Percentiles rank a stretch among this genome's conserved stretches.
Evolutionary conservation across 2,888 invertebrate species (phyloP).

Genomic region (Torymus texanus): DNA sequence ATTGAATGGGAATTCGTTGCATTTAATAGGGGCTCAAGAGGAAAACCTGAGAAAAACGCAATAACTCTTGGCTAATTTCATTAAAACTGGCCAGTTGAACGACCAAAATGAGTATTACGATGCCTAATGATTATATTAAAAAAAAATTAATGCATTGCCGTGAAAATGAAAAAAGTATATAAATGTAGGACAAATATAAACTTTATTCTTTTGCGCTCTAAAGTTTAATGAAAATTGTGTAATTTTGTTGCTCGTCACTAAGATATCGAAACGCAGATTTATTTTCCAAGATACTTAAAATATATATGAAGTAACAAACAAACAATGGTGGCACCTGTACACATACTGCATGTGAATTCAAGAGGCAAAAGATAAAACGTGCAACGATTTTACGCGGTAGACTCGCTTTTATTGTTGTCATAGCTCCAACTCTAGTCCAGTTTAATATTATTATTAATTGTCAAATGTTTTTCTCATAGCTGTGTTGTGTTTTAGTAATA

Average conservation of each 20-base stretch:
- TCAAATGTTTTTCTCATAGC: slow-evolving; percentile 14
- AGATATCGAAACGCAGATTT: not conserved
- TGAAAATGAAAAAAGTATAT: too few species aligned
- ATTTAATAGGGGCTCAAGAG: not conserved
- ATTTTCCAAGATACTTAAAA: slow-evolving; percentile 34
- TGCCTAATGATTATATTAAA: slow-evolving; percentile 39
- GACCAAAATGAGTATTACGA: slow-evolving; percentile 42
- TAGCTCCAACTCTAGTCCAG: slow-evolving; percentile 31
- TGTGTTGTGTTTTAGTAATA: slow-evolving; percentile 32
- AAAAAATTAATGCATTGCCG: not conserved
- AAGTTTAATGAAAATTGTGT: slow-evolving; percentile 5
- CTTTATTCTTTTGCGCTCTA: slow-evolving; percentile 8
- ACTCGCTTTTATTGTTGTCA: slow-evolving; percentile 44
- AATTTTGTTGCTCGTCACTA: not conserved
- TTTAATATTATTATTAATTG: slow-evolving; percentile 42
- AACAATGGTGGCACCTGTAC: slow-evolving; percentile 36
- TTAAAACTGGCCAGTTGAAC: slow-evolving; percentile 33
- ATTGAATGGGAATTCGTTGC: too few species aligned
- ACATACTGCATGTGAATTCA: slow-evolving; percentile 45
- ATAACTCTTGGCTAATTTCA: slow-evolving; percentile 12
- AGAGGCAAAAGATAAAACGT: slow-evolving; percentile 1
- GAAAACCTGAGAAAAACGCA: not conserved
- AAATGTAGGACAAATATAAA: not conserved
- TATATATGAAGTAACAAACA: slow-evolving; percentile 6
- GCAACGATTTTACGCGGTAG: slow-evolving; percentile 44